These are phyloP conservation scores for Caenorhabditis briggsae DNA, from an alignment of 1,140 invertebrate species.

Conservation along the genomic window DNA sequence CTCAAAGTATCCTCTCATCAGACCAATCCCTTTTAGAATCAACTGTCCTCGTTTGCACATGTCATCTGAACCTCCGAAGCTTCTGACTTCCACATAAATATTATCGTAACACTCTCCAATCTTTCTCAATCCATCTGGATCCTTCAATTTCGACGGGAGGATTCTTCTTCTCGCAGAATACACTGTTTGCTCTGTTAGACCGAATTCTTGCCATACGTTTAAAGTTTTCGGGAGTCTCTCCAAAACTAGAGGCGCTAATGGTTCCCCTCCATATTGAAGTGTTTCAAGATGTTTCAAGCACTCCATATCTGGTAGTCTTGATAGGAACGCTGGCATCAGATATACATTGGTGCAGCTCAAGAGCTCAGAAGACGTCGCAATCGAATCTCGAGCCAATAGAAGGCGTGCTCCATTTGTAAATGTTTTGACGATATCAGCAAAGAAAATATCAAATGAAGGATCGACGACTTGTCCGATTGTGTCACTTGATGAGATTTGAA, in stretches of 20 bases:
- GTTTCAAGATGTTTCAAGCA: slow-evolving; percentile 51
- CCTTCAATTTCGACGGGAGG: neutral
- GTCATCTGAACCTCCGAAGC: neutral
- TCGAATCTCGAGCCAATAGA: slow-evolving; percentile 49
- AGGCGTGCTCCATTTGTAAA: slow-evolving; percentile 52
- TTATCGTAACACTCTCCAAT: slow-evolving; percentile 58
- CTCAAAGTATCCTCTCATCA: slow-evolving; percentile 60
- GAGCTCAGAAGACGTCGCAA: slow-evolving; percentile 53
- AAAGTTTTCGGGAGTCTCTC: neutral
- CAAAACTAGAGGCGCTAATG: slow-evolving; percentile 1
- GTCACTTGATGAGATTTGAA: slow-evolving; percentile 13
- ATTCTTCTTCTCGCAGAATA: slow-evolving; percentile 55
- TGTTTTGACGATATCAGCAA: slow-evolving; percentile 61
- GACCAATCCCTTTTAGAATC: slow-evolving; percentile 36
- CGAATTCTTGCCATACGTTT: slow-evolving; percentile 59
- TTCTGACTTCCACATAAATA: slow-evolving; percentile 14
- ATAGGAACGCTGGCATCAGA: slow-evolving; percentile 63
- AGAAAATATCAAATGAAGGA: slow-evolving; percentile 66
- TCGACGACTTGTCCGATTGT: slow-evolving; percentile 55
- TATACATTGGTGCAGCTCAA: slow-evolving; percentile 49
- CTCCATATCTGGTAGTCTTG: slow-evolving; percentile 21
- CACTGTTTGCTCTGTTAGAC: slow-evolving; percentile 63
- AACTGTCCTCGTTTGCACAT: slow-evolving; percentile 34
- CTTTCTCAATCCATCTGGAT: neutral
- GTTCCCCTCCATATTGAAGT: slow-evolving; percentile 63